Percentiles rank a stretch among this genome's conserved stretches.
Evolutionary conservation across 92 coral and sea anemone species (phyloP).

Genomic region (Palythoa heliodiscus): DNA sequence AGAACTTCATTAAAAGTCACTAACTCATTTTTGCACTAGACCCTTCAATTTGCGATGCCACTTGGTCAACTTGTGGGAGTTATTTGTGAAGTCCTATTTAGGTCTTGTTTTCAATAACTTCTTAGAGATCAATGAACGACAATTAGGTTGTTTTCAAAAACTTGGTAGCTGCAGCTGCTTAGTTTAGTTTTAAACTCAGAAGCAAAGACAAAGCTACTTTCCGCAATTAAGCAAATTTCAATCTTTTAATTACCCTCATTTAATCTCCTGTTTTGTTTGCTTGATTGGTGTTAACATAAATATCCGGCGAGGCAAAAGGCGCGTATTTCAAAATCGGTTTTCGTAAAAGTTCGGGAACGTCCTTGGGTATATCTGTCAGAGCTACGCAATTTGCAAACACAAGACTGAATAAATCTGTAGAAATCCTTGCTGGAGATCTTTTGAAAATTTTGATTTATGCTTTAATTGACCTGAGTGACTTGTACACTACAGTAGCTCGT

Average conservation of each 20-base stretch:
- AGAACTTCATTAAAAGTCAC: too few species aligned
- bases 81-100: background rate
- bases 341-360: slow-evolving; percentile 18
- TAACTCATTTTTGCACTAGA: too few species aligned
- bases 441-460: too few species aligned
- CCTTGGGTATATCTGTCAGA: slow-evolving; percentile 1
- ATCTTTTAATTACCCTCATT: background rate
- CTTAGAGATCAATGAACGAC: background rate
- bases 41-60: background rate
- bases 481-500: too few species aligned
- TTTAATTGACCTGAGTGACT: too few species aligned
- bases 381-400: background rate
- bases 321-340: background rate
- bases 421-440: slow-evolving; percentile 14
- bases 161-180: background rate
- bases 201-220: too few species aligned
- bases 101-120: background rate
- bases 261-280: background rate
- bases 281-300: background rate
- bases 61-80: background rate
- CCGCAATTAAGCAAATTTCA: background rate
- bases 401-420: slow-evolving; percentile 7
- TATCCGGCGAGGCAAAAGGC: slow-evolving; percentile 13
- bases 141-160: background rate
- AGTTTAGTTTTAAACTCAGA: background rate